phyloP scores from a whole-genome alignment of 2,797 vertebrate genomes.

The Tokudaia muenninki region DNA sequence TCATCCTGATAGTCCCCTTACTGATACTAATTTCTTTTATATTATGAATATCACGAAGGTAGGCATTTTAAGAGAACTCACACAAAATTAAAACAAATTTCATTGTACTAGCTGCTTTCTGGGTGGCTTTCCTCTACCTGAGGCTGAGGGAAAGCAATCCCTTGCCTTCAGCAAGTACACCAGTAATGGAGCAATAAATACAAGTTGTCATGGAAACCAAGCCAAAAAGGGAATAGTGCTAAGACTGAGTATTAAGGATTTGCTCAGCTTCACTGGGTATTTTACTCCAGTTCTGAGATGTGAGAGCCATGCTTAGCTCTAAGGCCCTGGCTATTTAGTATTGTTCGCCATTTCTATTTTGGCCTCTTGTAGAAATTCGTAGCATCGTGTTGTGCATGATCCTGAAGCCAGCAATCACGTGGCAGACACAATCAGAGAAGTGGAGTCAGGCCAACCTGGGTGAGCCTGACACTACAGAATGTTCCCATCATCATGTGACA shows the following conservation, averaged over 20 bases:
- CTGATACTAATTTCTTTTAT: conserved; percentile 4
- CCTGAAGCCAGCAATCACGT: accelerated
- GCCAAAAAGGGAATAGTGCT: conserved; percentile 49
- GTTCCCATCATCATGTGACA: background rate
- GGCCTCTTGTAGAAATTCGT: background rate
- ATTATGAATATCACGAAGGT: background rate
- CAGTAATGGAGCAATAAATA: conserved; percentile 29
- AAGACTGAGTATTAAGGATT: conserved; percentile 49
- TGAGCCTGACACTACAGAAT: accelerated
- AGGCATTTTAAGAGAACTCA: background rate
- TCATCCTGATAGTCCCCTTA: background rate
- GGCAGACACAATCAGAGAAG: background rate
- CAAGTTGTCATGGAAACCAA: conserved; percentile 68
- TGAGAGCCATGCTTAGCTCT: background rate
- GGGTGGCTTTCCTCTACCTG: accelerated
- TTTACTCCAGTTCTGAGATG: background rate
- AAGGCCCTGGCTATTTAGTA: background rate
- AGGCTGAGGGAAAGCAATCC: conserved; percentile 8
- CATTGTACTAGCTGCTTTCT: background rate
- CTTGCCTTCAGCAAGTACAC: conserved; percentile 1
- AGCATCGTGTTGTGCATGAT: background rate
- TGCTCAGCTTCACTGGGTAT: conserved; percentile 1
- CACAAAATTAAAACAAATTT: background rate
- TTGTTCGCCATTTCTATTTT: background rate
- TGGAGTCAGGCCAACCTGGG: background rate